Percentiles rank a stretch among this genome's conserved stretches.
Evolutionary conservation across 2,797 vertebrate genomes (phyloP).

Genomic region (Alauda arvensis): DNA sequence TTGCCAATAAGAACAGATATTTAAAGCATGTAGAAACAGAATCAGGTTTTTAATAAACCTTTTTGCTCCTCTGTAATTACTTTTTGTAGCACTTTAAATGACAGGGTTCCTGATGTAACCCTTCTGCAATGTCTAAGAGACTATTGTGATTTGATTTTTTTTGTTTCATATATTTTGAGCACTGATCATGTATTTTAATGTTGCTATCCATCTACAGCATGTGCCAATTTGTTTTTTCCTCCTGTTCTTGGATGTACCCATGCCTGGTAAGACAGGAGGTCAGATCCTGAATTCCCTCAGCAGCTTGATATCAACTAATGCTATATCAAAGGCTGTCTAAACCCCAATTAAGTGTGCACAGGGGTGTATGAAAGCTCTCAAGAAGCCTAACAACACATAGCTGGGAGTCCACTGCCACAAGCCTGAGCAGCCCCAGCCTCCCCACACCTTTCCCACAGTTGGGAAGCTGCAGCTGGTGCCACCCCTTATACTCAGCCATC

Average conservation of each 20-base stretch:
- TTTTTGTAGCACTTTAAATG: background rate
- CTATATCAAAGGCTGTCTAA: background rate
- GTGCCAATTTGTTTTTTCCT: background rate
- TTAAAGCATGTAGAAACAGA: background rate
- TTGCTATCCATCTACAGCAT: background rate
- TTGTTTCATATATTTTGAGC: background rate
- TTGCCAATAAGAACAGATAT: background rate
- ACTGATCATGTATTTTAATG: background rate
- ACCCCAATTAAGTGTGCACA: background rate
- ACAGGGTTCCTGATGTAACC: background rate
- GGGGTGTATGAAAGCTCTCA: background rate
- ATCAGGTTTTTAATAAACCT: background rate
- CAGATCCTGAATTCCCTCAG: background rate
- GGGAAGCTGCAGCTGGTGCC: slow-evolving; percentile 13
- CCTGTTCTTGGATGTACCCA: background rate
- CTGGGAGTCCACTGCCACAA: background rate
- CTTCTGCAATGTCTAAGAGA: background rate
- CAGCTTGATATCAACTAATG: background rate
- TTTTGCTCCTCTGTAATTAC: background rate
- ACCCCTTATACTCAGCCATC: background rate
- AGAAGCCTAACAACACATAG: background rate
- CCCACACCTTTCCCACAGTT: background rate
- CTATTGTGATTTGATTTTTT: background rate
- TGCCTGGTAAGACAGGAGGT: background rate
- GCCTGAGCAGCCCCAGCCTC: background rate